Percentiles rank a stretch among this genome's conserved stretches.
Conservation (phyloP, 2,888 invertebrate genomes). For the Thymelicus lineola region DNA sequence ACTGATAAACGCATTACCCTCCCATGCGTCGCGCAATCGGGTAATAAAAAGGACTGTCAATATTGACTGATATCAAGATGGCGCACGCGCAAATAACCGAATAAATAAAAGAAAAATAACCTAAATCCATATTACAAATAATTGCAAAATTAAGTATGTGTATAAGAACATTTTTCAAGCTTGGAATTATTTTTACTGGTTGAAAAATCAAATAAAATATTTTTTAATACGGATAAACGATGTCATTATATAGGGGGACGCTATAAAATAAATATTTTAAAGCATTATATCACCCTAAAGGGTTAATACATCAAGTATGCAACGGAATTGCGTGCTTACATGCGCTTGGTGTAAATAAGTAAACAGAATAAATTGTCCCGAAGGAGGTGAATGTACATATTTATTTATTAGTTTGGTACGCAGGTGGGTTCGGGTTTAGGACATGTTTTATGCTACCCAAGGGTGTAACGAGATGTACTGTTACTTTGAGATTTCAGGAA, state of each 20-base stretch:
- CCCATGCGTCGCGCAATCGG: too few relatives aligned
- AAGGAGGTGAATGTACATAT: constrained; percentile 62
- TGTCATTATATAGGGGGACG: too few relatives aligned
- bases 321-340: constrained; percentile 41
- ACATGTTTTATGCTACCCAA: constrained; percentile 65
- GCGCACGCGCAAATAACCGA: too few relatives aligned
- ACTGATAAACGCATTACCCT: too few relatives aligned
- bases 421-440: constrained; percentile 69
- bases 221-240: too few relatives aligned
- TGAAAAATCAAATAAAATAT: too few relatives aligned
- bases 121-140: too few relatives aligned
- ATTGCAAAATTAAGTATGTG: too few relatives aligned
- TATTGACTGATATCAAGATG: constrained; percentile 26
- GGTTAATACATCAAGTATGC: neutral
- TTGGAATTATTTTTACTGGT: too few relatives aligned
- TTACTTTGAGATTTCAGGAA: constrained; percentile 22
- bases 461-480: constrained; percentile 51
- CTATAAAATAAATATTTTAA: constrained; percentile 31
- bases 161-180: too few relatives aligned
- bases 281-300: neutral
- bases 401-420: constrained; percentile 66
- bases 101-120: too few relatives aligned
- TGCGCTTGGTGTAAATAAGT: constrained; percentile 58
- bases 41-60: too few relatives aligned
- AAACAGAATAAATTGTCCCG: constrained; percentile 67